Evolutionary conservation across 1,140 invertebrate genomes (phyloP).

Genomic region (Pectinophora gossypiella): DNA sequence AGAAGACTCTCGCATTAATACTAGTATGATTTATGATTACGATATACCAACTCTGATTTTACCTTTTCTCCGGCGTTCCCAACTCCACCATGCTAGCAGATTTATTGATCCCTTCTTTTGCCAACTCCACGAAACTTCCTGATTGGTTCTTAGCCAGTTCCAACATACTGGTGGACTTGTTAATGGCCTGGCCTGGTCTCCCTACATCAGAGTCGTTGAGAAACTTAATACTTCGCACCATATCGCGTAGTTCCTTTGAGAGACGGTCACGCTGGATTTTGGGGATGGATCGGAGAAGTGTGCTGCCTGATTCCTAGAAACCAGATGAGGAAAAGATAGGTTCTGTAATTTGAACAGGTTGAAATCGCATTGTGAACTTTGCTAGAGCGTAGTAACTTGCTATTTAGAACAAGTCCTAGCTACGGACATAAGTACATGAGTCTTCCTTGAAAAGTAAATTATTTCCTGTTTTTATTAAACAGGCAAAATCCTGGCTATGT

Average conservation of each 20-base stretch:
- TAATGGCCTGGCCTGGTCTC: slow-evolving; percentile 5
- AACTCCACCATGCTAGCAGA: slow-evolving; percentile 55
- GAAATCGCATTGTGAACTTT: too few species aligned
- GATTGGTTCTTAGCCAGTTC: slow-evolving; percentile 35
- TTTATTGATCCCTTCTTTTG: slow-evolving; percentile 27
- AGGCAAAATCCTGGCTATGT: too few species aligned
- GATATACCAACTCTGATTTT: too few species aligned
- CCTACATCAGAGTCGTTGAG: slow-evolving; percentile 35
- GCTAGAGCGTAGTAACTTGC: too few species aligned
- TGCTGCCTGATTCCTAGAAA: slow-evolving; percentile 47
- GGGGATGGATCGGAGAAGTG: slow-evolving; percentile 43
- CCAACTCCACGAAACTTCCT: slow-evolving; percentile 9
- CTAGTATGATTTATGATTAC: too few species aligned
- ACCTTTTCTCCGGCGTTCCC: slow-evolving; percentile 57
- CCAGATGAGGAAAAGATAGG: too few species aligned
- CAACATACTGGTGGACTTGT: slow-evolving; percentile 50
- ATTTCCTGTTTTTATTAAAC: too few species aligned
- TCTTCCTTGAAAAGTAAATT: too few species aligned
- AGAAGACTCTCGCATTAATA: too few species aligned
- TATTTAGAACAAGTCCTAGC: too few species aligned
- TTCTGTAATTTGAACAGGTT: too few species aligned
- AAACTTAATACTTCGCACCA: slow-evolving; percentile 49
- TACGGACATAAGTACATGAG: too few species aligned
- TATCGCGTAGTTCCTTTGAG: slow-evolving; percentile 39
- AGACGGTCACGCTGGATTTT: slow-evolving; percentile 44